Percentiles rank a stretch among this genome's conserved stretches.
Conservation (phyloP, 64 coral and sea anemone species). For the Pocillopora damicornis region DNA sequence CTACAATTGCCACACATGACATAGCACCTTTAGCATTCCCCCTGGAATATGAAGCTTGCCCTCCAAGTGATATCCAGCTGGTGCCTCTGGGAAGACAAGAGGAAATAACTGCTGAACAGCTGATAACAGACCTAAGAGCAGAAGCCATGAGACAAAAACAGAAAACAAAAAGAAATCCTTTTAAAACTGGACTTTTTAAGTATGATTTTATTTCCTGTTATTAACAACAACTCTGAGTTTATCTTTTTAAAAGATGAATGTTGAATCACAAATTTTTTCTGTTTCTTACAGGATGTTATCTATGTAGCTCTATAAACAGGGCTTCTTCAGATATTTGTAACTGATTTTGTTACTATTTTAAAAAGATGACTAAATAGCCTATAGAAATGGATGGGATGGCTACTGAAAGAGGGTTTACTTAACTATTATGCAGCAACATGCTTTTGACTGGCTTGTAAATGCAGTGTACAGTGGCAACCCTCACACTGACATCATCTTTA, state of each 20-base stretch:
- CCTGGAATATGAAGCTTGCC: conserved; percentile 64
- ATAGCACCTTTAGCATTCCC: conserved; percentile 67
- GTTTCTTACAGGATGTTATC: too few relatives aligned
- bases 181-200: conserved; percentile 90
- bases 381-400: too few relatives aligned
- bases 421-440: too few relatives aligned
- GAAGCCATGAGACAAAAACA: conserved; percentile 91
- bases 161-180: conserved; percentile 82
- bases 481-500: background rate
- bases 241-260: too few relatives aligned
- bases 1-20: conserved; percentile 94
- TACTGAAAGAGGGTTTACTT: too few relatives aligned
- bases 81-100: conserved; percentile 76
- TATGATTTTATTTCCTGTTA: conserved; percentile 31
- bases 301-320: too few relatives aligned
- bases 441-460: too few relatives aligned
- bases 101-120: conserved; percentile 65
- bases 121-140: conserved; percentile 74
- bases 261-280: too few relatives aligned
- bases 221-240: background rate
- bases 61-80: conserved; percentile 38
- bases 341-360: too few relatives aligned
- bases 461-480: background rate
- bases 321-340: too few relatives aligned
- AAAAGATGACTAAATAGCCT: too few relatives aligned